These are phyloP conservation scores for Gastracanthus pulcherrimus DNA, from an alignment of 2,888 invertebrate species.

Conservation along the genomic window DNA sequence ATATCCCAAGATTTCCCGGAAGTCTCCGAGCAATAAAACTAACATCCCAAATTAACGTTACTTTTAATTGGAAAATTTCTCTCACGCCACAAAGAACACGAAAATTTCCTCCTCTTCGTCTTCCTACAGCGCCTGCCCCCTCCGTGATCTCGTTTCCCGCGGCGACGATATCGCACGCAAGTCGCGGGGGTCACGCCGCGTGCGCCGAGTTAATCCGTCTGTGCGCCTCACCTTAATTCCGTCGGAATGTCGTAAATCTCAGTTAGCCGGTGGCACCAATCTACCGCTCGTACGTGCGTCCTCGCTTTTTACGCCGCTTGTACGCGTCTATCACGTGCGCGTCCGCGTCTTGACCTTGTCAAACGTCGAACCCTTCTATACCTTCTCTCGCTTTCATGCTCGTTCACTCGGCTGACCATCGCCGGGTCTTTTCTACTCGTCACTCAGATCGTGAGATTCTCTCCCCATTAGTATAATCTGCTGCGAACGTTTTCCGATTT, in stretches of 20 bases:
- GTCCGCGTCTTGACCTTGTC: constrained; percentile 31
- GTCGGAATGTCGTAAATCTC: constrained; percentile 72
- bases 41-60: not conserved
- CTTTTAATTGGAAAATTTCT: constrained; percentile 23
- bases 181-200: not conserved
- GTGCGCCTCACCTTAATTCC: constrained; percentile 74
- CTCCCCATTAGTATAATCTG: too few relatives aligned
- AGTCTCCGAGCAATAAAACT: too few relatives aligned
- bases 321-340: too few relatives aligned
- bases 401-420: not conserved
- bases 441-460: not conserved
- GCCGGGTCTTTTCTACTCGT: not conserved
- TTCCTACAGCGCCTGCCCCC: not conserved
- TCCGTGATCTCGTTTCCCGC: not conserved
- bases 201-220: constrained; percentile 69
- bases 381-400: too few relatives aligned
- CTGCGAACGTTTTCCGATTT: too few relatives aligned
- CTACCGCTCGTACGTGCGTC: constrained; percentile 69
- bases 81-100: not conserved
- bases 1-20: not conserved
- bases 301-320: too few relatives aligned
- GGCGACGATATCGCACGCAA: constrained; percentile 6
- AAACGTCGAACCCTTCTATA: too few relatives aligned
- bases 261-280: constrained; percentile 71
- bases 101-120: not conserved